These are phyloP conservation scores for Diarsia mendica DNA, from an alignment of 2,888 invertebrate species.

Conservation along the genomic window DNA sequence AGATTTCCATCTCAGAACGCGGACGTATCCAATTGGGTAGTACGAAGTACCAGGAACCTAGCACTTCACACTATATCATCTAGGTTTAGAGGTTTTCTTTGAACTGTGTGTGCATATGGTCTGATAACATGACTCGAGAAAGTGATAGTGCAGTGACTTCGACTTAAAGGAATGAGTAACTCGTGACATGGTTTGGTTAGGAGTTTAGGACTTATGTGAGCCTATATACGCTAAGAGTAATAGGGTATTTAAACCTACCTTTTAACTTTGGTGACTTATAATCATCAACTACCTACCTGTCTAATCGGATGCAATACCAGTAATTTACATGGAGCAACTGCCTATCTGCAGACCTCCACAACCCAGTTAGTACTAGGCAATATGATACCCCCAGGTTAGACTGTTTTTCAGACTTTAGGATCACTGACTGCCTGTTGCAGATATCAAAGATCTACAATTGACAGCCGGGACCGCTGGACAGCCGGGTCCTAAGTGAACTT, in stretches of 20 bases:
- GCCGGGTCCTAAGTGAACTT: no score
- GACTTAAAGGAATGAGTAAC: slow-evolving; percentile 11
- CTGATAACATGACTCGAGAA: slow-evolving; percentile 49
- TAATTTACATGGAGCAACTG: no score
- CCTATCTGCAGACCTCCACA: no score
- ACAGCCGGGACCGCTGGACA: no score
- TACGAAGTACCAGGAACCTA: slow-evolving; percentile 22
- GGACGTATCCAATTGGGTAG: slow-evolving; percentile 10
- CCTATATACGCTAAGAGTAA: not conserved
- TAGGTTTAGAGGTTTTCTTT: slow-evolving; percentile 62
- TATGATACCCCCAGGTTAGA: no score
- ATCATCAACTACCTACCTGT: not conserved
- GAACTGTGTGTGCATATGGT: slow-evolving; percentile 30
- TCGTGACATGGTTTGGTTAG: slow-evolving; percentile 41
- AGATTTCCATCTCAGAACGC: slow-evolving; percentile 6
- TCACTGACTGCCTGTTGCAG: no score
- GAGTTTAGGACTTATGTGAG: slow-evolving; percentile 2
- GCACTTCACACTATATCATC: slow-evolving; percentile 31
- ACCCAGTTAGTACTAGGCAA: no score
- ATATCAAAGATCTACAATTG: no score
- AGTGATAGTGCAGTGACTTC: slow-evolving; percentile 13
- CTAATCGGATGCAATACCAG: no score
- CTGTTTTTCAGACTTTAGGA: no score
- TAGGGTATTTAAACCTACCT: not conserved
- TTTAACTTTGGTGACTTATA: not conserved